Conservation (phyloP, 2,888 invertebrate species). For the Peribatodes rhomboidaria region DNA sequence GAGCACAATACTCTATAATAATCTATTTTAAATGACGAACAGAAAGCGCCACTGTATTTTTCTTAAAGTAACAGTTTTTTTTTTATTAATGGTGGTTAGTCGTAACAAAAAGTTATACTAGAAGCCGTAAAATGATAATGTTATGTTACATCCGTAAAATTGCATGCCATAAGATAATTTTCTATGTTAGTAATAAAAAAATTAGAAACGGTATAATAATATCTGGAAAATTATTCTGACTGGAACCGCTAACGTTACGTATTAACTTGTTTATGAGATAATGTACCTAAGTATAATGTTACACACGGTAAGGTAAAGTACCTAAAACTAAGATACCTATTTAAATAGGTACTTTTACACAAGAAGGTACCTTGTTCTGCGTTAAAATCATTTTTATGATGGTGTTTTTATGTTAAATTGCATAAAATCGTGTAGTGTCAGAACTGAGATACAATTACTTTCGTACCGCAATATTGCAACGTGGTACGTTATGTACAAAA, state of each 20-base stretch:
- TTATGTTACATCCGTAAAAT: not conserved
- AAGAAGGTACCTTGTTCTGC: too few species aligned
- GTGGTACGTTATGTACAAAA: not conserved
- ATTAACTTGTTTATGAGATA: too few species aligned
- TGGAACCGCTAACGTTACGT: too few species aligned
- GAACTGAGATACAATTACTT: not conserved
- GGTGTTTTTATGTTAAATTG: not conserved
- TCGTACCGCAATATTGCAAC: not conserved
- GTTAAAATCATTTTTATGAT: not conserved
- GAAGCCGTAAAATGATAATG: constrained; percentile 6
- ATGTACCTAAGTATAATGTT: too few species aligned
- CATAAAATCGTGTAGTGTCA: not conserved
- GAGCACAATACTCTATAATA: not conserved
- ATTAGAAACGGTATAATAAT: constrained; percentile 13
- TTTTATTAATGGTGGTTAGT: not conserved
- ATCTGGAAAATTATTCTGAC: not conserved
- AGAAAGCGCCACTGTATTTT: not conserved
- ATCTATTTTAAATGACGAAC: constrained; percentile 2
- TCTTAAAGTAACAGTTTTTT: not conserved
- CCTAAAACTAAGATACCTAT: too few species aligned
- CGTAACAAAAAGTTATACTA: constrained; percentile 6
- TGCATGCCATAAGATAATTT: constrained; percentile 18
- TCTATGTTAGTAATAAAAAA: constrained; percentile 8
- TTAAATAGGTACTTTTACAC: too few species aligned
- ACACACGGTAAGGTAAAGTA: too few species aligned